Evolutionary conservation across 2,113 vertebrate species (phyloP).

Genomic region (Rynchops niger): DNA sequence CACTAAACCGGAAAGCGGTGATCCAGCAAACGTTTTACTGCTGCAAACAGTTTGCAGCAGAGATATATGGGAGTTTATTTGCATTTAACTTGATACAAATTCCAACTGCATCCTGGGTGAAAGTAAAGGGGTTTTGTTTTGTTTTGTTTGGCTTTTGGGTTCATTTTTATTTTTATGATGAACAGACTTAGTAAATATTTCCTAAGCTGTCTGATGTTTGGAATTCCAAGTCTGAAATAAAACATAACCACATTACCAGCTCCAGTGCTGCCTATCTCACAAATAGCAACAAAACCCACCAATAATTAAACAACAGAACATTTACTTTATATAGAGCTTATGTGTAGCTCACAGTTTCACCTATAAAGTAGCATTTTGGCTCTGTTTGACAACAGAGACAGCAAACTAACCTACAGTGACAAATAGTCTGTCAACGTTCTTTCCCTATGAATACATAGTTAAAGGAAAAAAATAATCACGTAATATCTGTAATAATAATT

Average conservation of each 20-base stretch:
- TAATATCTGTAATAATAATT: slow-evolving; percentile 14
- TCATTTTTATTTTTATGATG: slow-evolving; percentile 12
- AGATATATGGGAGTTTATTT: neutral
- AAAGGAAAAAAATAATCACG: neutral
- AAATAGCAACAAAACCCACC: neutral
- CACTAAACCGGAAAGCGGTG: neutral
- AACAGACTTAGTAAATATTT: slow-evolving; percentile 29
- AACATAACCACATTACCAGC: neutral
- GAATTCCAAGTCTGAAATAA: slow-evolving; percentile 39
- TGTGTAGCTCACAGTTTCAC: neutral
- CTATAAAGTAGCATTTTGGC: neutral
- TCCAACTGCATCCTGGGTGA: neutral
- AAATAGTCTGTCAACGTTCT: neutral
- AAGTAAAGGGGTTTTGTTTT: neutral
- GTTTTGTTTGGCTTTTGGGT: neutral
- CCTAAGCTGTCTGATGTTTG: slow-evolving; percentile 21
- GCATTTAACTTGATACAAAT: neutral
- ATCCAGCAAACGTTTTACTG: neutral
- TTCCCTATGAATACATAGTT: neutral
- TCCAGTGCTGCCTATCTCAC: neutral
- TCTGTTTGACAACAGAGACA: neutral
- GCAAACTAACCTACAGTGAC: neutral
- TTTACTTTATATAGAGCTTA: neutral
- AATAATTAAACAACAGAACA: neutral
- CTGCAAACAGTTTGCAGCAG: neutral